Percentiles rank a stretch among this genome's conserved stretches.
These are phyloP conservation scores for Cyclopterus lumpus DNA, from an alignment of 2,797 vertebrate genomes.

Conservation along the genomic window DNA sequence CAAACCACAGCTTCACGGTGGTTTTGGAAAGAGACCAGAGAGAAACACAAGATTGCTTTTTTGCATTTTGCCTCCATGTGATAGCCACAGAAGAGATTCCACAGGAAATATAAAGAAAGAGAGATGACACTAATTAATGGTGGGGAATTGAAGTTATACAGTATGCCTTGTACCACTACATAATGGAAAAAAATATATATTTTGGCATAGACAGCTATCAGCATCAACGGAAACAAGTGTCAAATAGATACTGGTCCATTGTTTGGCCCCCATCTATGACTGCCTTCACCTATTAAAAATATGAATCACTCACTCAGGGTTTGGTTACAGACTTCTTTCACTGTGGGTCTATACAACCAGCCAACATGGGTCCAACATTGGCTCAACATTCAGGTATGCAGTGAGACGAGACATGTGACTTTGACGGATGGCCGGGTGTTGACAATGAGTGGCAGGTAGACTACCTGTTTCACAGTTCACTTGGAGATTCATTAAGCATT, in stretches of 20 bases:
- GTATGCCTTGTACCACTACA: background rate
- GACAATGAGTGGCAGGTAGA: constrained; percentile 76
- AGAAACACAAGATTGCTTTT: background rate
- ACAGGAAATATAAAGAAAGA: background rate
- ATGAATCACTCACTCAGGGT: constrained; percentile 50
- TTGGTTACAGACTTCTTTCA: constrained; percentile 35
- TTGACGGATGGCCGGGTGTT: constrained; percentile 75
- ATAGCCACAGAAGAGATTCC: background rate
- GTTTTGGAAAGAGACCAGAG: background rate
- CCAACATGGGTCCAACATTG: constrained; percentile 29
- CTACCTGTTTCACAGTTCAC: constrained; percentile 80
- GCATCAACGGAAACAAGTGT: constrained; percentile 10
- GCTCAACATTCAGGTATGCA: constrained; percentile 73
- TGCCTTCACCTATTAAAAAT: constrained; percentile 40
- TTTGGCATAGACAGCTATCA: constrained; percentile 7
- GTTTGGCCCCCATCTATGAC: constrained; percentile 43
- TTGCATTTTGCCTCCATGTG: background rate
- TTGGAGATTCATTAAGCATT: constrained; percentile 77
- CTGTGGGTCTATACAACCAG: constrained; percentile 33
- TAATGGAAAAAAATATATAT: too few species aligned
- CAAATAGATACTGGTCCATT: constrained; percentile 51
- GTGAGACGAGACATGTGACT: constrained; percentile 51
- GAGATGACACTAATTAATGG: background rate
- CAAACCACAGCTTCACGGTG: background rate
- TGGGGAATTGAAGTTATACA: background rate